Evolutionary conservation across 2,797 vertebrate species (phyloP), one percentile per base, ranked within the genome.

Genomic region (Arctocebus calabarensis): DNA sequence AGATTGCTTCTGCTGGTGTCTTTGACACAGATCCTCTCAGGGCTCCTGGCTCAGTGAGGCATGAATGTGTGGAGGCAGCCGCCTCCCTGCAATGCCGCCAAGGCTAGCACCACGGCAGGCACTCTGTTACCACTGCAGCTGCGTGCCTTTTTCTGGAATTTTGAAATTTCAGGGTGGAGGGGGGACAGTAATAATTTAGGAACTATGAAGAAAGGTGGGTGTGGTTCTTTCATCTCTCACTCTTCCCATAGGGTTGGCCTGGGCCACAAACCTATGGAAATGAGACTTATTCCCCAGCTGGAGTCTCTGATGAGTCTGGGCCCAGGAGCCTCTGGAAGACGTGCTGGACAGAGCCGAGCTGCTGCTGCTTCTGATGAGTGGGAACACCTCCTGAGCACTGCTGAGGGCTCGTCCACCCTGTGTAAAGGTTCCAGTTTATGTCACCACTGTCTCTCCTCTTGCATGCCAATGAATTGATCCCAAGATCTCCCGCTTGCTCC

Each of bases 41-140:
- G 43, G 74, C 84, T 95, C 45, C 59, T n/a, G 79, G 74, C 57
- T 52, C 66, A 84, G 32, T 20, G 61, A 70, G 55, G 29, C 29
- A 20, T 27, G 70, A 84, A 48, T 27, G 29, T 90, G 61, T 37
- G 9, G 17, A 45, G 22, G 77, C 0, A 12, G 62, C 14, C 20
- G 27, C 22, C 25, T 79, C 34, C 3, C 43, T 40, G 0, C 7
- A 48, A 13, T 13, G 71, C 16, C n/a, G 3, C n/a, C n/a, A 40
- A 37, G 45, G 7, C 6, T 20, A 45, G 12, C 75, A 71, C 52
- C 37, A 25, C 27, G 66, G 52, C 66, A 16, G 40, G 23, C n/a
- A 25, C 34, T 37, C 48, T 78, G 40, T 74, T 86, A 64, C 43
- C n/a, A 75, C 13, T 55, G 34, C 68, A 61, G 22, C 45, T 57